Evolutionary conservation across 2,113 vertebrate species (phyloP).

Genomic region (Xiphias gladius): DNA sequence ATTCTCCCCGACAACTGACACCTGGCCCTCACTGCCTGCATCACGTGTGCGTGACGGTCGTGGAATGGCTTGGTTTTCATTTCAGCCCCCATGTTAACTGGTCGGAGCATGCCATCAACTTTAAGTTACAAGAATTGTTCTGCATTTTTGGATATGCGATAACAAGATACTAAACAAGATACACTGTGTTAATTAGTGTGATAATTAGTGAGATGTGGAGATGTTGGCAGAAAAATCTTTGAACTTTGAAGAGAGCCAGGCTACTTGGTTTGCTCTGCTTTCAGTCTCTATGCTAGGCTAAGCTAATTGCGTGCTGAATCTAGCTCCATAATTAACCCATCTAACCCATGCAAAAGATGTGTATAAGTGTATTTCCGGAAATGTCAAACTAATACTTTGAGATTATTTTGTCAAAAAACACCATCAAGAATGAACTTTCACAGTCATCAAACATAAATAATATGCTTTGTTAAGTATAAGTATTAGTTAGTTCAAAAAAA

Average conservation of each 20-base stretch:
- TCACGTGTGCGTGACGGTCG: no score
- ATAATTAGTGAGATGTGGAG: no score
- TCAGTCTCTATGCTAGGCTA: neutral
- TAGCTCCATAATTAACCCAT: neutral
- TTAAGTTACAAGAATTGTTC: neutral
- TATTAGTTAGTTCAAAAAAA: neutral
- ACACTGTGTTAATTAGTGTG: no score
- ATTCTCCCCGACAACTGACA: no score
- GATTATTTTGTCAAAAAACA: no score
- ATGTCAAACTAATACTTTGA: neutral
- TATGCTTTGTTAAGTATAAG: neutral
- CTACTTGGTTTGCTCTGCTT: neutral
- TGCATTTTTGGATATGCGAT: neutral
- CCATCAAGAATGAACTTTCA: neutral
- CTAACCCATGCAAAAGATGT: neutral
- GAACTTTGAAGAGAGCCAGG: no score
- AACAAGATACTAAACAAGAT: no score
- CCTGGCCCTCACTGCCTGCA: no score
- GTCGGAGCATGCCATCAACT: no score
- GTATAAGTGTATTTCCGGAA: neutral
- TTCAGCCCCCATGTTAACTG: no score
- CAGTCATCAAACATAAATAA: neutral
- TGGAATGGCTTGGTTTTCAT: no score
- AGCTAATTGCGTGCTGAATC: neutral
- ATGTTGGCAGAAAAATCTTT: no score